Conservation (phyloP, 2,888 invertebrate genomes). For the Cactoblastis cactorum region DNA sequence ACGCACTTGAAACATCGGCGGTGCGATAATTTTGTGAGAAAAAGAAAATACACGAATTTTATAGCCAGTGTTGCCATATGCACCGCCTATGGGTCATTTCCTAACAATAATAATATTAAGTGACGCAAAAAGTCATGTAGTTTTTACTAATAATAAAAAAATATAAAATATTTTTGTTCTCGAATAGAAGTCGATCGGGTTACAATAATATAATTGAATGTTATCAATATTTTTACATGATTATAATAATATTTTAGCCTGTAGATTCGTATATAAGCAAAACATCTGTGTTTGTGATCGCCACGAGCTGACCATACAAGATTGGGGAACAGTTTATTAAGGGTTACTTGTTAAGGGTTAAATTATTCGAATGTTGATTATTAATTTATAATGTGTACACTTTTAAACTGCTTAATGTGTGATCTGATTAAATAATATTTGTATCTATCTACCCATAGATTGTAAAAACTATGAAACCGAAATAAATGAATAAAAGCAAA, state of each 20-base stretch:
- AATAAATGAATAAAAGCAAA: conserved; percentile 71
- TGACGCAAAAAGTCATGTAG: conserved; percentile 55
- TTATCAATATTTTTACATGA: conserved; percentile 71
- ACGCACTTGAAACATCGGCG: conserved; percentile 50
- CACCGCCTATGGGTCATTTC: conserved; percentile 50
- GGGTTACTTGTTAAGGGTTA: conserved; percentile 69
- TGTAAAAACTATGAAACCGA: conserved; percentile 72
- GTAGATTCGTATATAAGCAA: conserved; percentile 49
- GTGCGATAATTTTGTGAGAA: conserved; percentile 38
- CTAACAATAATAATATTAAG: conserved; percentile 57
- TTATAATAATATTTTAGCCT: conserved; percentile 54
- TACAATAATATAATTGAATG: conserved; percentile 66
- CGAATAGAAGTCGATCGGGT: conserved; percentile 62
- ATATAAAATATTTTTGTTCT: conserved; percentile 70
- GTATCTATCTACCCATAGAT: conserved; percentile 73
- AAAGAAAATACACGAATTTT: conserved; percentile 38
- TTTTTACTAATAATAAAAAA: conserved; percentile 69
- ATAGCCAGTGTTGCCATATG: conserved; percentile 53
- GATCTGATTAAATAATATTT: conserved; percentile 73
- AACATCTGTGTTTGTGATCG: conserved; percentile 58
- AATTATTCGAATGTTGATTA: conserved; percentile 74
- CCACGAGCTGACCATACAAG: conserved; percentile 50
- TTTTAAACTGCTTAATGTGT: conserved; percentile 73
- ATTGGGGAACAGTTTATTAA: conserved; percentile 71
- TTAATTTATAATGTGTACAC: conserved; percentile 71